These are phyloP conservation scores for Eidolon helvum DNA, from an alignment of 2,113 vertebrate species.

Conservation along the genomic window DNA sequence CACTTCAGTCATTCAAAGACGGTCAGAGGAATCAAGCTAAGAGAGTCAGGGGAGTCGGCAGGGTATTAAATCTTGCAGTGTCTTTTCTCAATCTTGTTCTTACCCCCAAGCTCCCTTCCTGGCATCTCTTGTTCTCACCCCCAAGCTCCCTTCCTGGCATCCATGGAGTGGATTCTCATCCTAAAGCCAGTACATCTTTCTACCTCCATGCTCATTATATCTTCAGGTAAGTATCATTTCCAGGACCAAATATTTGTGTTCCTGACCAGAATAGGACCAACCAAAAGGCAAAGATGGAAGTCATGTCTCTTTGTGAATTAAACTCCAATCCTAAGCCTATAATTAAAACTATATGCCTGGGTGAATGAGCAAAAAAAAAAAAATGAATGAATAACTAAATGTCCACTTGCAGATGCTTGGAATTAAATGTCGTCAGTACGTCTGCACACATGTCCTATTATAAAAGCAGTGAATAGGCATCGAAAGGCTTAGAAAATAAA, in stretches of 20 bases:
- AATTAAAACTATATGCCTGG: not conserved
- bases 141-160: not conserved
- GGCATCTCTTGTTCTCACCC: not conserved
- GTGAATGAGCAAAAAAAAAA: no score
- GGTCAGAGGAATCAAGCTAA: not conserved
- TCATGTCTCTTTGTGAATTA: not conserved
- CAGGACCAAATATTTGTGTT: not conserved
- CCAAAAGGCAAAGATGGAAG: not conserved
- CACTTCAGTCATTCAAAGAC: not conserved
- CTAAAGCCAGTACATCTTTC: not conserved
- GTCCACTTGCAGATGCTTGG: no score
- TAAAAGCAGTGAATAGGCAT: not conserved
- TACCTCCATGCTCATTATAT: accelerated
- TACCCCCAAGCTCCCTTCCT: not conserved
- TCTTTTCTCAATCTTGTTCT: not conserved
- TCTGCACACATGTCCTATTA: not conserved
- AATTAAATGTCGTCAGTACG: not conserved
- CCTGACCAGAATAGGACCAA: not conserved
- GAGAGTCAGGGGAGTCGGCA: not conserved
- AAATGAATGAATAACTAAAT: not conserved
- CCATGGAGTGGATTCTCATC: not conserved
- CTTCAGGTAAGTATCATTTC: not conserved
- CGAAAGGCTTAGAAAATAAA: not conserved
- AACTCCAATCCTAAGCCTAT: not conserved
- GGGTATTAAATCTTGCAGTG: not conserved